Evolutionary conservation across 1,140 invertebrate species (phyloP), one percentile per base, ranked within the genome.

Genomic region (Heliconius hewitsoni): DNA sequence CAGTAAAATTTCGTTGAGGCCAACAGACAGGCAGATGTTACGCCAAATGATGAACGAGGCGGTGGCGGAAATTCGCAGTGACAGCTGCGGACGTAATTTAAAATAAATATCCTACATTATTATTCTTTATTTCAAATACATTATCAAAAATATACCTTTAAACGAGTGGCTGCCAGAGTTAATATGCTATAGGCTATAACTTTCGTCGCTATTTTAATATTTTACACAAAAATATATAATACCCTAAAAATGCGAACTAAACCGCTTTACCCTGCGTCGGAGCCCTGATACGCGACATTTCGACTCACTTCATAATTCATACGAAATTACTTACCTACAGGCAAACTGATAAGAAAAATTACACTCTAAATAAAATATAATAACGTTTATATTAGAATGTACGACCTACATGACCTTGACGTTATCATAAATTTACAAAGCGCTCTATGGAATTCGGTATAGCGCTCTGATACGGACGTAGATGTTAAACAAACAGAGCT

Each of bases 361-460:
- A 4, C 11, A 30, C 27, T 30, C 23, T 66, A 27, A 66, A 30
- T 5, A 11, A 30, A 66, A 66, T 3, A 27, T 0, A 18, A 66
- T 66, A 66, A 66, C 8, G 27, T 66, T 16, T 23, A 66, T 27
- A 66, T 66, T 66, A 66, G 8, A 66, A 66, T 13, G 60, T 23
- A 3, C 60, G 60, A 66, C 60, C 60, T 27, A 18, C 60, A 66
- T 60, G 60, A 66, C 60, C 60, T 66, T 66, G 60, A n/a, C 60
- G 60, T 66, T 66, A 66, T 66, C 60, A 66, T 66, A 66, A 66
- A 66, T 66, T 66, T 30, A 66, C 60, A 66, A 66, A 27, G 60
- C 60, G 60, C 60, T 66, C 60, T 30, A 66, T 66, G 60, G 60
- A 66, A 66, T 66, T 66, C 13, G 60, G 60, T 66, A 66, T 66